Base-by-base conservation (phyloP, 2,888 invertebrate genomes). In the Balanococcus diminutus region DNA sequence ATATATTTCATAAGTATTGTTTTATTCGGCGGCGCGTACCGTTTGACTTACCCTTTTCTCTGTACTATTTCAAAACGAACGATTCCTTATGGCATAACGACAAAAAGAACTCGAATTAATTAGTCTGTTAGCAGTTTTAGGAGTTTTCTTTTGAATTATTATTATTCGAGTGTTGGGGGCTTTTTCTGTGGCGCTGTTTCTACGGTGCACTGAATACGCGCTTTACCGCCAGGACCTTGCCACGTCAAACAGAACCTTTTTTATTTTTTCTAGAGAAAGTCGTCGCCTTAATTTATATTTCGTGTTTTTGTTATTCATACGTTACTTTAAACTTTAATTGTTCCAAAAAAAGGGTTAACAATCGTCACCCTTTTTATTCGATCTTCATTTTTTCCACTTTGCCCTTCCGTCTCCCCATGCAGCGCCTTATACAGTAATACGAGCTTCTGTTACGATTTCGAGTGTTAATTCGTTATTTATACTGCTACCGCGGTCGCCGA, bases 271-370 rank as follows among this genome's bases (percentile, higher is more conserved):
- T 19, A 22, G 81, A 83, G 82, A 83, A 83, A 83, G 51, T 51
- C 83, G 83, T 83, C 67, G 83, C 83, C 81, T 83, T 83, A 83
- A 83, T 83, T 83, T 83, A 83, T 83, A 83, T 83, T 83, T 83
- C 83, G 83, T 83, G 83, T 83, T 83, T n/a, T 83, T 56, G 83
- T 83, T 83, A 61, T 61, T 83, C 83, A 61, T 83, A 83, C 83
- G 83, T 83, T 83, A 83, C 83, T 83, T 83, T 83, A 51, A 83
- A 83, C 56, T 72, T 72, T 72, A 72, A 72, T 72, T 72, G 72
- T 72, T 72, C 32, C 8, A 36, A 36, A 46, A 72, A 72, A 72
- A 72, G 72, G 72, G 72, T 72, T 72, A 72, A 72, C 72, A 72
- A 72, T 72, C 72, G 72, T 72, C 28, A 72, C 72, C 72, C 72